Evolutionary conservation across 2,113 vertebrate species (phyloP), one percentile per base, ranked within the genome.

Genomic region (Oreocharis arfaki): DNA sequence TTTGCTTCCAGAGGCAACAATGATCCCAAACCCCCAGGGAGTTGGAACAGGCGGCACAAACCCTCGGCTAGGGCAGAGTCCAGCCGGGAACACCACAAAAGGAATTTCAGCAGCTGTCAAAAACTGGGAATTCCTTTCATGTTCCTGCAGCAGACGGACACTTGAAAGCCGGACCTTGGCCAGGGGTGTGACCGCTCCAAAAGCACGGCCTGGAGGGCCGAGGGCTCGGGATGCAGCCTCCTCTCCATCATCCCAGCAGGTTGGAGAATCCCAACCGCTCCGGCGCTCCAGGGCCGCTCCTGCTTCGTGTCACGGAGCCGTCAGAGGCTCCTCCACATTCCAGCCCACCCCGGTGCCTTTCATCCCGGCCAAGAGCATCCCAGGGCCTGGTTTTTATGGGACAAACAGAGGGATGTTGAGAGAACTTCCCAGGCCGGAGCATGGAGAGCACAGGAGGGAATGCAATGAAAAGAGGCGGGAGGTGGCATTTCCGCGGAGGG

Each of bases 101-200:
- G 59, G 37, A 16, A 86, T 95, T 84, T 86, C 95, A 96, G 63
- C 93, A 84, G 80, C 89, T 94, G 93, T 64, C 75, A 88, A 4
- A 71, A 80, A 69, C n/a, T 0, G 11, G 50, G 35, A 63, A 83
- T 90, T 68, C 24, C 27, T 86, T 94, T 90, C 71, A 86, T 84
- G 83, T 53, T 49, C 73, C 63, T 8, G 42, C 82, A 90, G 90
- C 73, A 74, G n/a, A 49, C 0, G 22, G 69, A 71, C 84, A 26
- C 85, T 93, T 63, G 75, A 90, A 71, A 92, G 67, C 30, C 32
- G 9, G 70, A 79, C 47, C 79, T 59, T 8, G 27, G 37, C 78
- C 11, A 0, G 22, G 77, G 69, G 69, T 4, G 68, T 49, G 84
- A n/a, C 56, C 13, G 1, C 17, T 7, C 57, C 49, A 35, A 56